Conservation (phyloP, 1,140 invertebrate genomes). For the Trinorchestia longiramus region DNA sequence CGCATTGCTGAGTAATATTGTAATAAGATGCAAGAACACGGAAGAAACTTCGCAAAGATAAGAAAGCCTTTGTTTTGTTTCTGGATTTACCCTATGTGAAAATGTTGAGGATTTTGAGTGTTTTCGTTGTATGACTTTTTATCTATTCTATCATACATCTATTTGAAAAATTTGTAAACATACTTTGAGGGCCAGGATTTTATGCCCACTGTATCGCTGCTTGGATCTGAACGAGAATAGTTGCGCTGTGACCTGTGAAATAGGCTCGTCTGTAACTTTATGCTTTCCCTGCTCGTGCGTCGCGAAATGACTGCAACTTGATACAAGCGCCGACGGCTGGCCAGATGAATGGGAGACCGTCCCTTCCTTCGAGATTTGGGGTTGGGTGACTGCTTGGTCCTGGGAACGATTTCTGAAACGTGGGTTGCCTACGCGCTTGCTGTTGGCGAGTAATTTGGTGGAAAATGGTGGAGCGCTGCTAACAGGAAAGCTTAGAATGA, state of each 20-base stretch:
- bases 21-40: too few relatives aligned
- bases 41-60: too few relatives aligned
- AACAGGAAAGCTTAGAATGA: neutral
- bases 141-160: too few relatives aligned
- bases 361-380: neutral
- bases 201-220: neutral
- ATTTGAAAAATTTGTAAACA: neutral
- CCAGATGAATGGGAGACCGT: slow-evolving; percentile 14
- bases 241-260: slow-evolving; percentile 21
- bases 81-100: neutral
- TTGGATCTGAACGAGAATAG: neutral
- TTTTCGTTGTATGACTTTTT: neutral
- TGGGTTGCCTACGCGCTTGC: neutral
- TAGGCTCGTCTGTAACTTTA: neutral
- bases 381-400: neutral
- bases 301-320: slow-evolving; percentile 31
- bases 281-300: neutral
- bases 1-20: too few relatives aligned
- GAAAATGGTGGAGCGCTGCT: neutral
- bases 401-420: neutral
- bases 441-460: neutral
- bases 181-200: neutral
- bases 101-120: neutral
- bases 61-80: too few relatives aligned
- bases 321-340: neutral